These are phyloP conservation scores for Cyrtodaria siliqua DNA, from an alignment of 2,888 invertebrate genomes.

Conservation along the genomic window DNA sequence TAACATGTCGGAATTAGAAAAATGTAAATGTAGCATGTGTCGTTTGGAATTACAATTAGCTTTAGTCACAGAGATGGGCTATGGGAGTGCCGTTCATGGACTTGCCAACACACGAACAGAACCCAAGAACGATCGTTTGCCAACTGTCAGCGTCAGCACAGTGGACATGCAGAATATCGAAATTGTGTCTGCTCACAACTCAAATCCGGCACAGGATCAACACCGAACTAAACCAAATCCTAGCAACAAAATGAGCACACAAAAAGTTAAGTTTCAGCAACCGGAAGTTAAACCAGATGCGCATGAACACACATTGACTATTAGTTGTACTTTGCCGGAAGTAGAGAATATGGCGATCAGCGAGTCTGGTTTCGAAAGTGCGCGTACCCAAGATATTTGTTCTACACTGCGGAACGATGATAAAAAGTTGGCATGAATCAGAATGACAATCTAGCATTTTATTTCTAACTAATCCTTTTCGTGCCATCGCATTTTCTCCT, in stretches of 20 bases:
- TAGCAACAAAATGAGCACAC: neutral
- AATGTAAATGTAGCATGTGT: constrained; percentile 75
- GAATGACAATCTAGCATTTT: no score
- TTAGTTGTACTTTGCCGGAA: constrained; percentile 62
- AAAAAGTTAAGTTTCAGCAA: constrained; percentile 51
- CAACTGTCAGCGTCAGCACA: neutral
- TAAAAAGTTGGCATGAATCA: no score
- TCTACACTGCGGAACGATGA: neutral
- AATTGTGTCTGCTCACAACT: neutral
- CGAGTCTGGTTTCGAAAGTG: constrained; percentile 61
- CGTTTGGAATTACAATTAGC: constrained; percentile 73
- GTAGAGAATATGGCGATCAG: constrained; percentile 37
- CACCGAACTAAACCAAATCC: neutral
- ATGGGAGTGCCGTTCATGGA: neutral
- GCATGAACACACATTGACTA: constrained; percentile 44
- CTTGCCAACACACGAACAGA: neutral
- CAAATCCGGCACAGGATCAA: no score
- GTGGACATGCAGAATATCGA: neutral
- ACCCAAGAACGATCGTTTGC: neutral
- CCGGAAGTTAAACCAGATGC: constrained; percentile 22
- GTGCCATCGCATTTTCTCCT: no score
- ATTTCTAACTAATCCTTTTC: no score
- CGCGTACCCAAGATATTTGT: constrained; percentile 19
- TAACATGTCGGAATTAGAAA: constrained; percentile 53
- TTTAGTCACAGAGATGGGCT: constrained; percentile 50